A percentile compares a stretch with the other conserved stretches of the same genome.
phyloP scores from a whole-genome alignment of 1,140 invertebrate species.

The Ceratina calcarata region DNA sequence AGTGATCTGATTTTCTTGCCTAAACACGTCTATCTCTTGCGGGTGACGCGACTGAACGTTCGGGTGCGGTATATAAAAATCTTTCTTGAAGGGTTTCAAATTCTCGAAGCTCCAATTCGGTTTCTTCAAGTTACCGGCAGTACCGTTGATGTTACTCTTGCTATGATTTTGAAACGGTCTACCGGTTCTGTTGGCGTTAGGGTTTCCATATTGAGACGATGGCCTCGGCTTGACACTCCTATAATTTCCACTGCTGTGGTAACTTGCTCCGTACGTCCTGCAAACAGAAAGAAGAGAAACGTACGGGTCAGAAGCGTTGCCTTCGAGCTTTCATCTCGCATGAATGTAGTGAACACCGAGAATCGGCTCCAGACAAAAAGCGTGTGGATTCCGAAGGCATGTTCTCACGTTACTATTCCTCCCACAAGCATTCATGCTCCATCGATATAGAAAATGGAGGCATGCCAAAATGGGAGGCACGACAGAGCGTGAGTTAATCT shows the following conservation, averaged over 20 bases:
- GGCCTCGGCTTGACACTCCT: conserved; percentile 69
- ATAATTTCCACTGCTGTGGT: conserved; percentile 59
- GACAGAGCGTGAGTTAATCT: neutral
- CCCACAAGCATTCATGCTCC: conserved; percentile 87
- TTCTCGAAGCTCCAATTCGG: conserved; percentile 90
- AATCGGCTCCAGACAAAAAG: conserved; percentile 85
- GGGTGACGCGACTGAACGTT: conserved; percentile 85
- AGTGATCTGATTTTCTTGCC: conserved; percentile 90
- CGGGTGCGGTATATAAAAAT: conserved; percentile 94
- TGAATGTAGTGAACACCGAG: conserved; percentile 84
- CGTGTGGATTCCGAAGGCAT: conserved; percentile 89
- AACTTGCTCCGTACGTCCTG: conserved; percentile 75
- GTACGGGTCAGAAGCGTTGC: neutral
- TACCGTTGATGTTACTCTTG: conserved; percentile 70
- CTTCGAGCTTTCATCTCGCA: neutral
- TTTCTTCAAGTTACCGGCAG: conserved; percentile 86
- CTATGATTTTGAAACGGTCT: conserved; percentile 73
- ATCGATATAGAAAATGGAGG: conserved; percentile 82
- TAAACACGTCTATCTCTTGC: conserved; percentile 89
- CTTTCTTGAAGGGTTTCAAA: conserved; percentile 94
- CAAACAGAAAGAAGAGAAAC: conserved; percentile 32
- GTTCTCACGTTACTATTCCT: conserved; percentile 83
- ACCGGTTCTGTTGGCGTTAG: conserved; percentile 67
- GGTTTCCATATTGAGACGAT: conserved; percentile 62
- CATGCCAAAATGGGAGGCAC: conserved; percentile 87